Base-by-base conservation (phyloP, 1,140 invertebrate genomes). In the Oedothorax gibbosus region DNA sequence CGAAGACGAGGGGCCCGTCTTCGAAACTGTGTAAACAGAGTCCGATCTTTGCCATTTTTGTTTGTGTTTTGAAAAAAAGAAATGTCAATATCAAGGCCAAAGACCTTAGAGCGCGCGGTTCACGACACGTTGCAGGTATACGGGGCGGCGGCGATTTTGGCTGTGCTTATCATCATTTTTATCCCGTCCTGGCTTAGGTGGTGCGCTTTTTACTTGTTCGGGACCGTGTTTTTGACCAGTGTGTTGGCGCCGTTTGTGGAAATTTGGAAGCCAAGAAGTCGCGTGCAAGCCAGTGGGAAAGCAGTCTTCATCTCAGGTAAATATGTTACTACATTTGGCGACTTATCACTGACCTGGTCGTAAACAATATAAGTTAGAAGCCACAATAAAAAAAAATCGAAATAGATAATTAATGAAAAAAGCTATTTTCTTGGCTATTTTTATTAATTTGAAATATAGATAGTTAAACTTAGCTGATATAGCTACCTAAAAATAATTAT, bases 241-340 rank as follows among this genome's bases (percentile, higher is more conserved):
- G 60, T 78, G 20, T 21, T 78, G 49, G 60, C 64, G 6, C 62
- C 57, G 8, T 78, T 78, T 14, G 76, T 66, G 62, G 76, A 78
- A 35, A 64, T 66, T 7, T 78, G 76, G 76, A 66, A 15, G 11
- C 60, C 76, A 0, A 65, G 60, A 15, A 68, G 76, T 66, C 76
- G 76, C 15, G 69, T 66, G 5, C 60, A 35, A 12, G 20, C 78
- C 12, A 68, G 60, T 64, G 77, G 75, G 11, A 87, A 88, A 75
- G 85, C 86, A 64, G 89, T 91, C 9, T 87, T 91, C 51, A 86
- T 88, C 78, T 86, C 87, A 89, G 91, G 91, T 87, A 71, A 81
- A 35, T 57, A 18, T 66, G 20, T 66, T 66, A 0, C 35, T 35
- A 21, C 35, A 10, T 66, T 20, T 21, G 18, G 35, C 35, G 35